These are phyloP conservation scores for Pampusana beccarii DNA, from an alignment of 2,113 vertebrate genomes.

Conservation along the genomic window DNA sequence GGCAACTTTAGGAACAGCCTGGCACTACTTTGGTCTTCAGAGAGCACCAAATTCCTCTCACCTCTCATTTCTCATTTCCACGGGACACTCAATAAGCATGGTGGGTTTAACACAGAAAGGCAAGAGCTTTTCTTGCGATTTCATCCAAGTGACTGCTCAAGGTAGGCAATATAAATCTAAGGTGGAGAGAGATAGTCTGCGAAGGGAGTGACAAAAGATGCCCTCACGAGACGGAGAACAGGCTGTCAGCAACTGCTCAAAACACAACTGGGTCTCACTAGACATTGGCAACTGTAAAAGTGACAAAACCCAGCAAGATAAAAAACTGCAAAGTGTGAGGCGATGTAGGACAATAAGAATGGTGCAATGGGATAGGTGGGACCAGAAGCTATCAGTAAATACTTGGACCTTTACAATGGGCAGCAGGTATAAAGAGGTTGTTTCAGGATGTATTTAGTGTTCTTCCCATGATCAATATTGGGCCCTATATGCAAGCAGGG, in stretches of 20 bases:
- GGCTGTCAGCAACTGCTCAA: not conserved
- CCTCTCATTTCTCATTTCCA: not conserved
- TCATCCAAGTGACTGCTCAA: not conserved
- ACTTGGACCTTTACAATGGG: not conserved
- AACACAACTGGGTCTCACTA: not conserved
- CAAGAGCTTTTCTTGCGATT: not conserved
- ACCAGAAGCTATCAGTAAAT: not conserved
- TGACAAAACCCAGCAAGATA: not conserved
- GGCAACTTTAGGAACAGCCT: not conserved
- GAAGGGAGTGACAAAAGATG: not conserved
- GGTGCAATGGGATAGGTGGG: not conserved
- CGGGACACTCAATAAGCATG: not conserved
- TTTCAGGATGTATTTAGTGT: not conserved
- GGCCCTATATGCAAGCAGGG: not conserved
- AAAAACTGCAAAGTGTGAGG: not conserved
- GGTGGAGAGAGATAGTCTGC: not conserved
- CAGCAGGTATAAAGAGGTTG: not conserved
- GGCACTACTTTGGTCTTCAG: not conserved
- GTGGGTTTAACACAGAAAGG: not conserved
- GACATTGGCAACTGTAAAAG: not conserved
- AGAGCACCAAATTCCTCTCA: not conserved
- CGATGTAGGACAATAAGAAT: not conserved
- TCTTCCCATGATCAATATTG: not conserved
- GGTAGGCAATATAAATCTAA: not conserved
- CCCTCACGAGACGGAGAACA: not conserved